Evolutionary conservation across 2,797 vertebrate species (phyloP).

Genomic region (Sebastes nivosus): DNA sequence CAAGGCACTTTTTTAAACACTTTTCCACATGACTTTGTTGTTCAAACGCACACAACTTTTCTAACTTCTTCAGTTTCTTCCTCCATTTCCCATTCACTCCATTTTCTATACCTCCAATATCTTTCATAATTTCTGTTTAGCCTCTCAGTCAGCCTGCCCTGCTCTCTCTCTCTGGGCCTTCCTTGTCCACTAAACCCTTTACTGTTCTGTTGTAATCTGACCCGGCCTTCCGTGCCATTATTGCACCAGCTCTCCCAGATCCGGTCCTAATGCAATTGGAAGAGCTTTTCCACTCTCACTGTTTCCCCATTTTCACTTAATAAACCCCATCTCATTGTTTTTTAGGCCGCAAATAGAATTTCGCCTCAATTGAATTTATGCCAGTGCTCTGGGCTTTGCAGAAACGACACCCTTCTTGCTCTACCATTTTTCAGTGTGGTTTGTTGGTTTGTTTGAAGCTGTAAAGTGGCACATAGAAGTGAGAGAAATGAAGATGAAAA

Average conservation of each 20-base stretch:
- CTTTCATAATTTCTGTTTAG: conserved; percentile 59
- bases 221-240: conserved; percentile 69
- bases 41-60: conserved; percentile 33
- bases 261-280: conserved; percentile 79
- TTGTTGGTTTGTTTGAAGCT: conserved; percentile 35
- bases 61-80: conserved; percentile 29
- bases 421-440: conserved; percentile 1
- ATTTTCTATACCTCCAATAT: conserved; percentile 52
- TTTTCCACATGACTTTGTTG: conserved; percentile 6
- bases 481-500: background rate
- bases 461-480: background rate
- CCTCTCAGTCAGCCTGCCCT: conserved; percentile 44
- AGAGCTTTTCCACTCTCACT: conserved; percentile 72
- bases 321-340: conserved; percentile 80
- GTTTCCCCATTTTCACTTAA: conserved; percentile 81
- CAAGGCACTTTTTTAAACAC: background rate
- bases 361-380: conserved; percentile 71
- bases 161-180: conserved; percentile 56
- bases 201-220: conserved; percentile 68
- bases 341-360: conserved; percentile 75
- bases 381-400: conserved; percentile 39
- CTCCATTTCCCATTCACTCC: conserved; percentile 47
- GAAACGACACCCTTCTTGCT: conserved; percentile 33
- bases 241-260: conserved; percentile 74
- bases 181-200: conserved; percentile 69